Conservation (phyloP, 2,113 vertebrate genomes). For the Fukomys damarensis region DNA sequence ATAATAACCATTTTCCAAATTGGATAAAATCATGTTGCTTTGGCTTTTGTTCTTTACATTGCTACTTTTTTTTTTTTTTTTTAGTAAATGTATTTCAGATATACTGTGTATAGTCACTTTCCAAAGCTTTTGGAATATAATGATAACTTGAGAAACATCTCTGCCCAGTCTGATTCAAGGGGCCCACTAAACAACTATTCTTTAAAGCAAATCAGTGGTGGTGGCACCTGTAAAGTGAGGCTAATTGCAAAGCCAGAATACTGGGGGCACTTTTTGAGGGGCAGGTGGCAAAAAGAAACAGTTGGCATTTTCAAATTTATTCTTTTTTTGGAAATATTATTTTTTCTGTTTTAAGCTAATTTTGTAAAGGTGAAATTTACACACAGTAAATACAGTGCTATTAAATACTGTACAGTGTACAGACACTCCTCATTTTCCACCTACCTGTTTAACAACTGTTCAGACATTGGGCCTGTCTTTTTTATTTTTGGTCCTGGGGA, state of each 20-base stretch:
- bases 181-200: not conserved
- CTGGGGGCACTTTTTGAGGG: not conserved
- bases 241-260: constrained; percentile 10
- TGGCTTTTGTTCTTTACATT: constrained; percentile 13
- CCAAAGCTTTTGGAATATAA: not conserved
- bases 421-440: not conserved
- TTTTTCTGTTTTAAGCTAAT: not conserved
- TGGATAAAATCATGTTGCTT: not conserved
- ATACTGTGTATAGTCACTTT: not conserved
- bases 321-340: not conserved
- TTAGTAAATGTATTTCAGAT: not conserved
- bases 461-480: not conserved
- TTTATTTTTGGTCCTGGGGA: no score
- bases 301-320: not conserved
- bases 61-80: not conserved
- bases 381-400: not conserved
- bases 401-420: not conserved
- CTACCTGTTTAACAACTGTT: not conserved
- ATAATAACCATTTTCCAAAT: not conserved
- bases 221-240: not conserved
- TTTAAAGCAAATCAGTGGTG: not conserved
- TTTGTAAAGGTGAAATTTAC: constrained; percentile 26
- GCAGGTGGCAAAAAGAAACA: not conserved
- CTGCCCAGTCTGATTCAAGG: not conserved
- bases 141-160: constrained; percentile 1